Percentiles rank a stretch among this genome's conserved stretches.
phyloP scores from a whole-genome alignment of 2,797 vertebrate species.

The Sarcoramphus papa region DNA sequence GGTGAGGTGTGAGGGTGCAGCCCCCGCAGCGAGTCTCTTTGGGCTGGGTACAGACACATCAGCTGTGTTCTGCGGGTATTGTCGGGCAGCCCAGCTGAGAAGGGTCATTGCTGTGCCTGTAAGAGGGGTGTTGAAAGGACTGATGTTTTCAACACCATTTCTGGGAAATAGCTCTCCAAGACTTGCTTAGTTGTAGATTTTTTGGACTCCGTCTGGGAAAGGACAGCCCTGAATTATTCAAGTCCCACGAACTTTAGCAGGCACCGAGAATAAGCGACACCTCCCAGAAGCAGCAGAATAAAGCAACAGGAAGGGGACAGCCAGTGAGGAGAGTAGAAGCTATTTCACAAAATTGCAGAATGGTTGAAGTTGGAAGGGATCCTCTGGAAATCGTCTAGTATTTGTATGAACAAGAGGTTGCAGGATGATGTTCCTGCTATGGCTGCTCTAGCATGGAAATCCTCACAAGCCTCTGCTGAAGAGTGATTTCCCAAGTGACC shows the following conservation, averaged over 20 bases:
- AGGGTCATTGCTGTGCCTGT: not conserved
- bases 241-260: not conserved
- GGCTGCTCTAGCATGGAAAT: not conserved
- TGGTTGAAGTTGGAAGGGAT: not conserved
- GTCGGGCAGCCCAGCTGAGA: not conserved
- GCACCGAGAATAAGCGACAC: not conserved
- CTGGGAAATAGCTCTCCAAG: not conserved
- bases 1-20: not conserved
- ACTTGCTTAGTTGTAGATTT: not conserved
- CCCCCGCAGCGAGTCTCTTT: fast-evolving
- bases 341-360: not conserved
- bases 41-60: not conserved
- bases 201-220: not conserved
- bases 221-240: not conserved
- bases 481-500: not conserved
- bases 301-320: not conserved
- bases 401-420: not conserved
- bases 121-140: not conserved
- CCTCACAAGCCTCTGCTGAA: not conserved
- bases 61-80: not conserved
- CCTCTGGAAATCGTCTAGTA: not conserved
- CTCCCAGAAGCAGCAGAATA: not conserved
- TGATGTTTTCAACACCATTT: not conserved
- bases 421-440: not conserved
- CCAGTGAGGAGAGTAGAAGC: not conserved